phyloP scores from a whole-genome alignment of 2,797 vertebrate genomes.

The Semotilus atromaculatus region DNA sequence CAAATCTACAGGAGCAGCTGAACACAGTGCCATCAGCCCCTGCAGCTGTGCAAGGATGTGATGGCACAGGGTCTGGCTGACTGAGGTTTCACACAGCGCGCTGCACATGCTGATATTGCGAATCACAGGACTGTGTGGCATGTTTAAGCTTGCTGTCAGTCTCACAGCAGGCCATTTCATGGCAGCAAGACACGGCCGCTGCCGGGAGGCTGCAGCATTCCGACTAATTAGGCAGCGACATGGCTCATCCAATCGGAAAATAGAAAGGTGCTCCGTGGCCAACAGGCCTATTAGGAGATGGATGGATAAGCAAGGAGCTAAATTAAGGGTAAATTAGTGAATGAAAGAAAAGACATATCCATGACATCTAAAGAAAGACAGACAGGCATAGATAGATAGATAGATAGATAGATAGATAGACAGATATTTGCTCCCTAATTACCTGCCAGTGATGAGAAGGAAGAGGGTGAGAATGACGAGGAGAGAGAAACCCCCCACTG shows the following conservation, averaged over 20 bases:
- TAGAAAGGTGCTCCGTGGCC: slow-evolving; percentile 71
- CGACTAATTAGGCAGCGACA: slow-evolving; percentile 78
- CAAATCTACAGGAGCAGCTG: slow-evolving; percentile 48
- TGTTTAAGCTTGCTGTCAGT: slow-evolving; percentile 52
- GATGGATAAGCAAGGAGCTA: slow-evolving; percentile 58
- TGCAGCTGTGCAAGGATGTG: slow-evolving; percentile 43
- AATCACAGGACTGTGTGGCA: slow-evolving; percentile 23
- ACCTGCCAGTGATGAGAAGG: slow-evolving; percentile 98
- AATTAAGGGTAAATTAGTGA: slow-evolving; percentile 63
- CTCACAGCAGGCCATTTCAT: slow-evolving; percentile 41
- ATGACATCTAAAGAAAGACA: neutral
- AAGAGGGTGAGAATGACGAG: slow-evolving; percentile 97
- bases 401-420: neutral
- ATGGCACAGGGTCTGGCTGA: slow-evolving; percentile 22
- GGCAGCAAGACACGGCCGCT: slow-evolving; percentile 71
- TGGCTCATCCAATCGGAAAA: slow-evolving; percentile 78
- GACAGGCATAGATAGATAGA: neutral
- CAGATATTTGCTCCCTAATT: slow-evolving; percentile 55
- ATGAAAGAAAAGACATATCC: slow-evolving; percentile 41
- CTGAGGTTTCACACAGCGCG: slow-evolving; percentile 4
- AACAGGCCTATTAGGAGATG: slow-evolving; percentile 73
- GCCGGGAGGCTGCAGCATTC: slow-evolving; percentile 63
- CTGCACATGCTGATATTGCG: slow-evolving; percentile 40
- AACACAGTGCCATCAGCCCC: slow-evolving; percentile 48
- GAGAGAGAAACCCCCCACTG: slow-evolving; percentile 95